Conservation (phyloP, 1,140 invertebrate genomes). For the Diorhabda carinulata region DNA sequence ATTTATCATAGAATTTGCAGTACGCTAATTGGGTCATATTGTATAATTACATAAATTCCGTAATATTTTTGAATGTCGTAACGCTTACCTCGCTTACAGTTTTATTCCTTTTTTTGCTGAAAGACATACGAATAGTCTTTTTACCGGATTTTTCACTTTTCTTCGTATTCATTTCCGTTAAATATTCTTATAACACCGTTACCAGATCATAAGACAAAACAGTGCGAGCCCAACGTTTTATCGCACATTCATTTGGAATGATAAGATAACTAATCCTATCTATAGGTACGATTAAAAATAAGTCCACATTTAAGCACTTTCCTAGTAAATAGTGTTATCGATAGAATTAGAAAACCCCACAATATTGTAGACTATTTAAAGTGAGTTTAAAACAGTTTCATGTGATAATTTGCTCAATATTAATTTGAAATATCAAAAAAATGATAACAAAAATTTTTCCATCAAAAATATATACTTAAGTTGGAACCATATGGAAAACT, state of each 20-base stretch:
- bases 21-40: too few relatives aligned
- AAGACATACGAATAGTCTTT: constrained; percentile 9
- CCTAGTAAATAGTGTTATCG: background rate
- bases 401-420: too few relatives aligned
- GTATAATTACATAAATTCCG: too few relatives aligned
- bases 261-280: constrained; percentile 7
- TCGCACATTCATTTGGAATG: constrained; percentile 4
- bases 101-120: constrained; percentile 11
- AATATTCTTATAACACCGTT: too few relatives aligned
- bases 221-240: background rate
- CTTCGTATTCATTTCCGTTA: background rate
- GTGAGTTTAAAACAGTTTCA: too few relatives aligned
- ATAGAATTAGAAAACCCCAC: background rate
- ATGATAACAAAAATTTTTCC: too few relatives aligned
- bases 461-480: too few relatives aligned
- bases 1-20: too few relatives aligned
- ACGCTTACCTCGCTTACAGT: background rate
- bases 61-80: background rate
- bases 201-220: too few relatives aligned
- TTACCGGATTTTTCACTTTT: constrained; percentile 9
- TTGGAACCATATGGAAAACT: too few relatives aligned
- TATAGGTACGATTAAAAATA: background rate
- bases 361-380: too few relatives aligned
- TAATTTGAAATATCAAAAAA: too few relatives aligned
- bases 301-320: background rate